Base-by-base conservation (phyloP, 2,113 vertebrate genomes). In the Nymphicus hollandicus region DNA sequence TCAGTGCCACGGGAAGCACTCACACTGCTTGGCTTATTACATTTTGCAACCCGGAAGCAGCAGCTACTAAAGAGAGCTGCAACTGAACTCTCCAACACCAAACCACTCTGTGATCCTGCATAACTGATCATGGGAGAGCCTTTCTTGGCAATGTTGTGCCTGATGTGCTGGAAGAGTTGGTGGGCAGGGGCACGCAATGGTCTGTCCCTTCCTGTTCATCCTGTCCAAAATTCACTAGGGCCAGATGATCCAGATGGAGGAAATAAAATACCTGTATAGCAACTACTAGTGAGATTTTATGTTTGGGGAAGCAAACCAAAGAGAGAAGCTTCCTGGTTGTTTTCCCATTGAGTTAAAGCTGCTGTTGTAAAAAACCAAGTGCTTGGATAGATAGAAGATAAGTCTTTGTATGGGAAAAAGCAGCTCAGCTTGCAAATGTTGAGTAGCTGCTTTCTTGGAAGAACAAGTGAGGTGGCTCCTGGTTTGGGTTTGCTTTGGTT, bases 121-220 rank as follows among this genome's bases (percentile, higher is more conserved):
- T 73, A 50, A 5, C 43, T 8, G 24, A 9, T 55, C 28, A 4
- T 4, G 2, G 19, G 13, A 50, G 79, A 76, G 72, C 31, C 20
- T 53, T 83, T 20, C 50, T 33, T 24, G 18, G 50, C 0, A 0
- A 3, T 16, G 2, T 5, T 16, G 14, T 43, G 8, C 28, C 35
- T 33, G 3, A 13, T 13, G 27, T 49, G 63, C 61, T 22, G 41
- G 31, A 60, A 18, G 41, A 17, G 33, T 17, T 66, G 1, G 2
- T 2, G 1, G n/a, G 7, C 8, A 14, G 16, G 50, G 43, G 11
- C 60, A 52, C 31, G 3, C 41, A 13, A 4, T 4, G 44, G 4
- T 58, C 31, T 17, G 44, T 50, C 18, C 46, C 2, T 20, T 53
- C 35, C 50, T 60, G 14, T 63, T 72, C 3, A 0, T 63, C 49